Evolutionary conservation across 2,113 vertebrate species (phyloP), one percentile per base, ranked within the genome.

Genomic region (Vimba vimba): DNA sequence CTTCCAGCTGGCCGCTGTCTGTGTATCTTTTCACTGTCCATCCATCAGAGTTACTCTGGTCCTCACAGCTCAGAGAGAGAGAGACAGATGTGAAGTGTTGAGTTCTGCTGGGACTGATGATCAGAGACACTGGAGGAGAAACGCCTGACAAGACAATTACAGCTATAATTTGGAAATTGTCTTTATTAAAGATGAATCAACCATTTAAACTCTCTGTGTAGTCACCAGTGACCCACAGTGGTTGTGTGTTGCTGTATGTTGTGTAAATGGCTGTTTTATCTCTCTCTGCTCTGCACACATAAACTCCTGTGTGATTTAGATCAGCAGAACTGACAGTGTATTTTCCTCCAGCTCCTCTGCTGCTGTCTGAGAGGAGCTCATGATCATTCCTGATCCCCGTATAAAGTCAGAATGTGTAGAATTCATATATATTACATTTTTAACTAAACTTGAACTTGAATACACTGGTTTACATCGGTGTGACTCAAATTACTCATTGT

Each of bases 31-130:
- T 87, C 55, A 87, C 82, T 80, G 6, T 85, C 86, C 86, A 87
- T 74, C 66, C 68, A 75, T 62, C 69, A 79, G 86, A 80, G 12
- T 66, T 19, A 59, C 82, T 84, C 55, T 85, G 66, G 21, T 25
- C 57, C 45, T 80, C 77, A 87, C 86, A 87, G 43, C 82, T 84
- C 86, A 87, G 77, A 45, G 66, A 85, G 57, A 85, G 82, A 81
- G 77, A 85, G 25, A 36, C 86, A 52, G 11, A 39, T 19, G 4
- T 27, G 55, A 80, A 83, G 33, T 86, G 83, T 66, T 85, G 83
- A 47, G 69, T 27, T 85, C 69, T 85, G 87, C 39, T 85, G 47
- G 83, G 59, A 36, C 8, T 43, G 43, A 43, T 43, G 43, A 43
- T 43, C 43, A 43, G 43, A 43, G 43, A 43, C 43, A 43, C 43